Conservation (phyloP, 1,140 invertebrate species). For the Monochamus saltuarius region DNA sequence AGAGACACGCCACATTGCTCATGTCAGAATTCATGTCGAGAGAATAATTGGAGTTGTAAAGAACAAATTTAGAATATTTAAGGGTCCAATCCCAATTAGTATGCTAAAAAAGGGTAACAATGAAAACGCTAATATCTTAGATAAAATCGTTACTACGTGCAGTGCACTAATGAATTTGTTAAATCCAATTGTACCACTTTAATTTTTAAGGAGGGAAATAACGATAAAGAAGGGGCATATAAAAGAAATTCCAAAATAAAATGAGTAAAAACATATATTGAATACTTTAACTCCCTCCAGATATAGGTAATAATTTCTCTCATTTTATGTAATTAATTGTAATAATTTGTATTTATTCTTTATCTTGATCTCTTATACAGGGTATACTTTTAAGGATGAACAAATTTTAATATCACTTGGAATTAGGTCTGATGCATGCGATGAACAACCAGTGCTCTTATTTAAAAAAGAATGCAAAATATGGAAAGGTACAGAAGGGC, state of each 20-base stretch:
- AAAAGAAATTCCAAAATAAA: background rate
- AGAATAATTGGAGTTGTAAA: constrained; percentile 14
- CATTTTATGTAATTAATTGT: too few relatives aligned
- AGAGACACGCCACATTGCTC: constrained; percentile 5
- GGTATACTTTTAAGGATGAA: too few relatives aligned
- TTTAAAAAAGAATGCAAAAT: too few relatives aligned
- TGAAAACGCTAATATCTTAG: constrained; percentile 1
- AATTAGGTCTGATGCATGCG: too few relatives aligned
- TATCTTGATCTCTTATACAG: too few relatives aligned
- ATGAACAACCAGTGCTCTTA: too few relatives aligned
- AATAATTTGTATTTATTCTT: too few relatives aligned
- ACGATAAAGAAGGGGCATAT: background rate
- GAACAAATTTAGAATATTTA: constrained; percentile 15
- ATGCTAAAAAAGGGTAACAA: constrained; percentile 9
- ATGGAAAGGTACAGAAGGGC: too few relatives aligned
- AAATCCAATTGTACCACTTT: constrained; percentile 8
- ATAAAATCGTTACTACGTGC: constrained; percentile 15
- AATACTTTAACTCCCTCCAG: too few relatives aligned
- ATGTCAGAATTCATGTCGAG: constrained; percentile 16
- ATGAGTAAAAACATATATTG: background rate
- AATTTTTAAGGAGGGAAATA: background rate
- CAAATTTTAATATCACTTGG: too few relatives aligned
- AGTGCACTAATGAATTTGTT: constrained; percentile 14
- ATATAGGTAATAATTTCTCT: too few relatives aligned
- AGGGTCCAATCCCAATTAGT: constrained; percentile 12